Evolutionary conservation across 2,113 vertebrate genomes (phyloP).

Genomic region (Thinocorus orbignyianus): DNA sequence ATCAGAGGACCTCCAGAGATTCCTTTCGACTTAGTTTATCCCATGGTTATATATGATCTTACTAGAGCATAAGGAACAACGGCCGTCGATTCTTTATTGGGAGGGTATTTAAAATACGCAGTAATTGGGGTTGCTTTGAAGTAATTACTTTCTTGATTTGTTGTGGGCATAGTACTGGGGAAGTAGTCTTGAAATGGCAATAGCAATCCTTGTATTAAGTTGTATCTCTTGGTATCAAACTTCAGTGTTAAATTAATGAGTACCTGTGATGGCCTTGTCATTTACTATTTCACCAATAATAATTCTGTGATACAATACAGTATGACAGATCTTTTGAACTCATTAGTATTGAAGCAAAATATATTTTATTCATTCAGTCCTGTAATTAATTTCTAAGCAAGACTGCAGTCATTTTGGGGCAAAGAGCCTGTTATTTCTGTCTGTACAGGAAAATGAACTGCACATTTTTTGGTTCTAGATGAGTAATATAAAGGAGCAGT

Average conservation of each 20-base stretch:
- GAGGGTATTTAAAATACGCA: neutral
- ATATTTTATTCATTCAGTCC: neutral
- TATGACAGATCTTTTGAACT: neutral
- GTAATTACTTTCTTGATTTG: neutral
- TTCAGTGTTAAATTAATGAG: neutral
- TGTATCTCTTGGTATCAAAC: neutral
- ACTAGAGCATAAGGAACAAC: neutral
- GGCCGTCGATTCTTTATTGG: neutral
- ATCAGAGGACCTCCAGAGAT: neutral
- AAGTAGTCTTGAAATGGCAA: neutral
- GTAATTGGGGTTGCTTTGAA: neutral
- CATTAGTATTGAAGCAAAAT: neutral
- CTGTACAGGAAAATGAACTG: neutral
- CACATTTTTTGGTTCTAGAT: neutral
- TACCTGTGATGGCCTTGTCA: neutral
- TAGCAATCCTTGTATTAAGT: neutral
- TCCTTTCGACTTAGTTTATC: neutral
- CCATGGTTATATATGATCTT: neutral
- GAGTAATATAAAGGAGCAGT: neutral
- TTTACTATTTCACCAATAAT: neutral
- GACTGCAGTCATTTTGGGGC: neutral
- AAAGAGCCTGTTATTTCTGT: neutral
- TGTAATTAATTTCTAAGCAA: neutral
- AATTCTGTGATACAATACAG: neutral
- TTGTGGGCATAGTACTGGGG: neutral